Evolutionary conservation across 2,113 vertebrate genomes (phyloP).

Genomic region (Smithornis capensis): DNA sequence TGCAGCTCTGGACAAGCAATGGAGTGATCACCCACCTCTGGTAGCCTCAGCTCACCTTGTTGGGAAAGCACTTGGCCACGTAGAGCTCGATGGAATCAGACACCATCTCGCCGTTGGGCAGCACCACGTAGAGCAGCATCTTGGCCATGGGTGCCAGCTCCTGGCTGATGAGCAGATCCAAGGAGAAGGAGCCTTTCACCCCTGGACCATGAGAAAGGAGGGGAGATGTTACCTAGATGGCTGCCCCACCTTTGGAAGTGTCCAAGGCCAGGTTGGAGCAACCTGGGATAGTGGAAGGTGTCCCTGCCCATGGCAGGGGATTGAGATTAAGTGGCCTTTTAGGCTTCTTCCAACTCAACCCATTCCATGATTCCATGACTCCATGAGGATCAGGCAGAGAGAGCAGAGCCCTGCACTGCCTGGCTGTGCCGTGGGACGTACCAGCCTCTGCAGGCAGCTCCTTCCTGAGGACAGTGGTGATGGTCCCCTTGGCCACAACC

Average conservation of each 20-base stretch:
- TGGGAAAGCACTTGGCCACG: neutral
- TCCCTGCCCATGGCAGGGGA: neutral
- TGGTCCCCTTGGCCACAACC: slow-evolving; percentile 24
- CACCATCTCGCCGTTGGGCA: neutral
- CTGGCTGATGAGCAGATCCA: neutral
- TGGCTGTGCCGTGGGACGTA: accelerated
- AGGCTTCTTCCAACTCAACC: neutral
- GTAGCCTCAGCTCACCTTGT: neutral
- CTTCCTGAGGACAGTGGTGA: neutral
- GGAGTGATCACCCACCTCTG: neutral
- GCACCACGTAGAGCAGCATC: neutral
- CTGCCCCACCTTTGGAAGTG: neutral
- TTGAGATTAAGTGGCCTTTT: neutral
- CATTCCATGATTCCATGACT: neutral
- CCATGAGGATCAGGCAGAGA: neutral
- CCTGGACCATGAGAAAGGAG: neutral
- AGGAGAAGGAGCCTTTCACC: neutral
- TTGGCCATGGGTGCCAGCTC: neutral
- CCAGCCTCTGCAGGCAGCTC: neutral
- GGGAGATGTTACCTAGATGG: neutral
- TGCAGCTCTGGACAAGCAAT: neutral
- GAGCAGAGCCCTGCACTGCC: neutral
- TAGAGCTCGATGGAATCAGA: neutral
- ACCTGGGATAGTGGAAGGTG: neutral
- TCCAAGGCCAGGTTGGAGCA: neutral